phyloP scores from a whole-genome alignment of 1,140 invertebrate genomes.

The Brevipalpus yothersi region DNA sequence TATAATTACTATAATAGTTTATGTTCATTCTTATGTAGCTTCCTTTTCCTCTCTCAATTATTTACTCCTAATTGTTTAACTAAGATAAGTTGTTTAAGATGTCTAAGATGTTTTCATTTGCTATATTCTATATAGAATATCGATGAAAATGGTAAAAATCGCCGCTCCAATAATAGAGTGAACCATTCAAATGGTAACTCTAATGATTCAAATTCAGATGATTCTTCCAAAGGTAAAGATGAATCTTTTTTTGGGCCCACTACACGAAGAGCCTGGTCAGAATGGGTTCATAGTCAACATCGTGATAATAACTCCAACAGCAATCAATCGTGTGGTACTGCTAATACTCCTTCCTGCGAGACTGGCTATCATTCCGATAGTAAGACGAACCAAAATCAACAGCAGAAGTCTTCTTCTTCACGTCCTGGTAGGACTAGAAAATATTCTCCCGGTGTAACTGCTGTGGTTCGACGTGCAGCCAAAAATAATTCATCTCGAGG shows the following conservation, averaged over 20 bases:
- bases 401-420: not conserved
- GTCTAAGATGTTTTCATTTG: too few relatives aligned
- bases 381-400: not conserved
- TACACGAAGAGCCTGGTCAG: constrained; percentile 43
- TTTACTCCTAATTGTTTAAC: too few relatives aligned
- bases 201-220: constrained; percentile 14
- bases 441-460: constrained; percentile 12
- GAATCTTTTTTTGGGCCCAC: constrained; percentile 31
- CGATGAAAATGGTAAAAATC: too few relatives aligned
- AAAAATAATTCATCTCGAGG: not conserved
- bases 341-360: not conserved
- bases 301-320: constrained; percentile 17
- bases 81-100: too few relatives aligned
- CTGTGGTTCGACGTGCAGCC: constrained; percentile 17
- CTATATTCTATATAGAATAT: too few relatives aligned
- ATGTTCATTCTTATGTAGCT: too few relatives aligned
- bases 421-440: constrained; percentile 2
- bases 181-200: not conserved
- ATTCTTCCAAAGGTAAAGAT: constrained; percentile 17
- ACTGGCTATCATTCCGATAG: not conserved
- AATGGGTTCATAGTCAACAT: constrained; percentile 29
- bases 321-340: not conserved
- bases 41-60: too few relatives aligned
- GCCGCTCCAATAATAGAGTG: not conserved
- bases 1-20: too few relatives aligned